Conservation (phyloP, 2,797 vertebrate species). For the Eospalax fontanierii region DNA sequence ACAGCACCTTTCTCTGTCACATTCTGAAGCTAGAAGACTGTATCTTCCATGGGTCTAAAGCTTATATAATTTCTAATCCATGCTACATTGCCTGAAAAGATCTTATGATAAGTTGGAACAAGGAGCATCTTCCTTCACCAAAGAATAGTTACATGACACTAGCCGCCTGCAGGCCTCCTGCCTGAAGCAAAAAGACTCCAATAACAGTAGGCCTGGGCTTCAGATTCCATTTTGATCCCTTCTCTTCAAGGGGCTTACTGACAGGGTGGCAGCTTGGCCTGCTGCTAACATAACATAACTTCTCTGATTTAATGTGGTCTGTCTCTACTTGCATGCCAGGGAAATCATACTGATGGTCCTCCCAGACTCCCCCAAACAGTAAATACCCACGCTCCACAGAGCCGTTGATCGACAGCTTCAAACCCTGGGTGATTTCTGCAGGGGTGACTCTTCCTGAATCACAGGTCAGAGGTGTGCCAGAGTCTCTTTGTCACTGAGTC, state of each 20-base stretch:
- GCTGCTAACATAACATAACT: no score
- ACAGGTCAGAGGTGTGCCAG: background rate
- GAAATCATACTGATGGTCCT: background rate
- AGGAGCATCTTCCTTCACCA: background rate
- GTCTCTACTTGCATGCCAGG: background rate
- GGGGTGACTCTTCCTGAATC: slow-evolving; percentile 34
- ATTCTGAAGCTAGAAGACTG: background rate
- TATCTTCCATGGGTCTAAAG: background rate
- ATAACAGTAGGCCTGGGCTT: fast-evolving
- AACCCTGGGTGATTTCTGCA: background rate
- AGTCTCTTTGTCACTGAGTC: background rate
- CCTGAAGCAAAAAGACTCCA: background rate
- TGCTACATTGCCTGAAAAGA: background rate
- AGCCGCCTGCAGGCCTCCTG: background rate
- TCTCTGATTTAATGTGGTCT: background rate
- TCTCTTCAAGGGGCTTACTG: background rate
- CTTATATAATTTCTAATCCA: background rate
- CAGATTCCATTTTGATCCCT: no score
- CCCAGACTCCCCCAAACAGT: background rate
- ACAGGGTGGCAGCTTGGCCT: background rate
- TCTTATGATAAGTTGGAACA: background rate
- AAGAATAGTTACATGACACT: background rate
- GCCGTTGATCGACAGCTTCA: background rate
- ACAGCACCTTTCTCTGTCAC: fast-evolving
- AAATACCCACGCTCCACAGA: background rate